These are phyloP conservation scores for Saimiri boliviensis DNA, from an alignment of 2,113 vertebrate genomes.

Conservation along the genomic window DNA sequence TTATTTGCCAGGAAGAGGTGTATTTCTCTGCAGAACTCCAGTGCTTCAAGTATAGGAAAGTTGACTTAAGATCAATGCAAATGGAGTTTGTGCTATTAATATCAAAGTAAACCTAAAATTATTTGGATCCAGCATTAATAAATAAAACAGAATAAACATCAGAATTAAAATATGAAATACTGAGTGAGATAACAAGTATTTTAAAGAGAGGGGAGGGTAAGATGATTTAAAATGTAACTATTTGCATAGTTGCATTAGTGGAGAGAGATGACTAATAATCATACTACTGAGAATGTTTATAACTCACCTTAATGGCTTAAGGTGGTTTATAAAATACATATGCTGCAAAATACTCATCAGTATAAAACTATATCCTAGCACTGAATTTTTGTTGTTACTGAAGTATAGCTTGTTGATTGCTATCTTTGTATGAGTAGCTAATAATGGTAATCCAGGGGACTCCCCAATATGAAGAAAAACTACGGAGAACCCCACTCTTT, in stretches of 20 bases:
- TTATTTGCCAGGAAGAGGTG: conserved; percentile 27
- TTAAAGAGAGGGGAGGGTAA: neutral
- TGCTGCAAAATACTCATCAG: neutral
- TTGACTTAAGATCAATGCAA: neutral
- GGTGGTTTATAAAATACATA: neutral
- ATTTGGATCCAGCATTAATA: neutral
- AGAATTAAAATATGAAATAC: conserved; percentile 9
- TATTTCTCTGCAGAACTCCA: conserved; percentile 33
- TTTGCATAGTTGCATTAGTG: neutral
- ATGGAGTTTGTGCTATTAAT: neutral
- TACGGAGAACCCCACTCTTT: neutral
- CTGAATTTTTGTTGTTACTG: neutral
- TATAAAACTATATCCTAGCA: neutral
- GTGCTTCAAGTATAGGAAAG: neutral
- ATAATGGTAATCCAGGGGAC: neutral
- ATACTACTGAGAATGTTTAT: neutral
- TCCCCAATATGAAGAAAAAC: neutral
- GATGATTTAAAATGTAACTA: neutral
- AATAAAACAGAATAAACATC: conserved; percentile 40
- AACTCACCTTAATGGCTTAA: neutral
- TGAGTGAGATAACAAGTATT: neutral
- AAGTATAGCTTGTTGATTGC: neutral
- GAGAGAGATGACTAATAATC: conserved; percentile 3
- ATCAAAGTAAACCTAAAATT: conserved; percentile 22
- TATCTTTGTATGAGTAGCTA: neutral